Evolutionary conservation across 2,113 vertebrate species (phyloP), one percentile per base, ranked within the genome.

Genomic region (Coregonus clupeaformis): DNA sequence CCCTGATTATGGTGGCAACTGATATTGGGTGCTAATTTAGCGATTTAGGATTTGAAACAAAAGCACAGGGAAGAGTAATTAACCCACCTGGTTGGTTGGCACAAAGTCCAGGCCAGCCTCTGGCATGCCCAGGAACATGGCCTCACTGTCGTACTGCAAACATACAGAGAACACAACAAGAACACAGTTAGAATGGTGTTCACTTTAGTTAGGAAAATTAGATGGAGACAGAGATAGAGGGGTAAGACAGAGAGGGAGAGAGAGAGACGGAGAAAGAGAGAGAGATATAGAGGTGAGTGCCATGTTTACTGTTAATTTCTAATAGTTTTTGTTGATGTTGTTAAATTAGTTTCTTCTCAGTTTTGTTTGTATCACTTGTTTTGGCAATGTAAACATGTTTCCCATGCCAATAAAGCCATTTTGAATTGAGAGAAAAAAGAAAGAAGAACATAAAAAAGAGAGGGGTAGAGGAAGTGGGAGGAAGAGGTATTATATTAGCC

Each of bases 31-130:
- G 91, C 93, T 95, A 93, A 95, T 96, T 95, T 95, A 29, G 94
- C 92, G 91, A 94, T 92, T 95, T 95, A 95, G 91, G 93, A 94
- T 94, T 92, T 94, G 92, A 95, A 94, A 94, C 91, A 94, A 95
- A 80, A 79, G 52, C 92, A 92, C 92, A 94, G 92, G 91, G 94
- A 95, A 94, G 93, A 95, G 95, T 94, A 95, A 95, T 95, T 95
- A 96, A 96, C 96, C 93, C 93, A 99, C 97, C 97, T 99, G 97
- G 95, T 95, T 97, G 91, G 93, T 91, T 93, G 97, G 94, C 93
- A 95, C 89, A 82, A 96, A 98, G 93, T 98, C 97, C 91, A 97
- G 95, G 94, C 94, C 95, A 79, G 95, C 89, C 87, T 98, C 96
- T 92, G 95, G 93, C 95, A 97, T 95, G 85, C 94, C 95, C 95